phyloP scores from a whole-genome alignment of 2,888 invertebrate species.

The Ophion ventricosus region DNA sequence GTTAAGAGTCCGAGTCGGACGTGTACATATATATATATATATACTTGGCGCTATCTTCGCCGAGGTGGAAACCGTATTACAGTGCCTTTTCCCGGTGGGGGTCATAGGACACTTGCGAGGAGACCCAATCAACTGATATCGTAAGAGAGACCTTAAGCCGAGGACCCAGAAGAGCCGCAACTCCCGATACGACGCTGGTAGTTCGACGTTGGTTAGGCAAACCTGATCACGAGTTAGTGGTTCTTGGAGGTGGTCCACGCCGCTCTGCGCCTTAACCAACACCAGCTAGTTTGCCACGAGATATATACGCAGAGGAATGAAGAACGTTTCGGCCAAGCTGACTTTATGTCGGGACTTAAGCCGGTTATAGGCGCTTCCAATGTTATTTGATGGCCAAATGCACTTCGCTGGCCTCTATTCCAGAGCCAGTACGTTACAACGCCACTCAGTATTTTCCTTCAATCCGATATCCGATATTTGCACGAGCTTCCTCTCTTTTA shows the following conservation, averaged over 20 bases:
- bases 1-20: slow-evolving; percentile 10
- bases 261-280: slow-evolving; percentile 45
- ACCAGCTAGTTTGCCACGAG: slow-evolving; percentile 34
- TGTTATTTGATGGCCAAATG: slow-evolving; percentile 84
- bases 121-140: slow-evolving; percentile 83
- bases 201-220: slow-evolving; percentile 78
- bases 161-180: slow-evolving; percentile 80
- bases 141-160: slow-evolving; percentile 77
- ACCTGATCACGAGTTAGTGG: slow-evolving; percentile 81
- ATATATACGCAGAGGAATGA: slow-evolving; percentile 61
- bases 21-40: too few relatives aligned
- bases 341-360: slow-evolving; percentile 83
- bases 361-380: slow-evolving; percentile 83
- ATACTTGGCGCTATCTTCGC: slow-evolving; percentile 14
- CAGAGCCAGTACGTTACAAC: slow-evolving; percentile 69
- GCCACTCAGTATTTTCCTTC: slow-evolving; percentile 65
- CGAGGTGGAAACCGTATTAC: slow-evolving; percentile 16
- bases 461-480: slow-evolving; percentile 73
- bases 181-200: slow-evolving; percentile 80
- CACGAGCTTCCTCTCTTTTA: neutral
- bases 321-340: slow-evolving; percentile 77
- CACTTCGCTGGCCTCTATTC: slow-evolving; percentile 76
- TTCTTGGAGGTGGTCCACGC: slow-evolving; percentile 73
- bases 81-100: slow-evolving; percentile 35
- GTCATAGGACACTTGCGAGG: slow-evolving; percentile 65